Conservation (phyloP, 1,140 invertebrate species). For the Eumaeus atala region DNA sequence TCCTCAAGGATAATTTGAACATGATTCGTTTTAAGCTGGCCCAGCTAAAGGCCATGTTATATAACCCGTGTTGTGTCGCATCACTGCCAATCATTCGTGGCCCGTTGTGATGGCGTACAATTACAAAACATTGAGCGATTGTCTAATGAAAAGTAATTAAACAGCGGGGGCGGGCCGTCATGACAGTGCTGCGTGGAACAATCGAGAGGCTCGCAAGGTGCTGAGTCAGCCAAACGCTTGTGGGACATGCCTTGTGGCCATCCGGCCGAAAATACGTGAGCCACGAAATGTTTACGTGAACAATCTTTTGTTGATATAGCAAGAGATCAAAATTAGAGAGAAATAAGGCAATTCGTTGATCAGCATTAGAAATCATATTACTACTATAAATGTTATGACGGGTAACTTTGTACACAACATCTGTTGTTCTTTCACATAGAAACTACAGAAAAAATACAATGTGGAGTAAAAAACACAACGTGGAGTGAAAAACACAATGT, state of each 20-base stretch:
- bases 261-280: conserved; percentile 25
- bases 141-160: conserved; percentile 74
- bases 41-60: background rate
- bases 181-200: conserved; percentile 67
- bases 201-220: conserved; percentile 61
- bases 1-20: too few relatives aligned
- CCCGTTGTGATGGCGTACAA: conserved; percentile 3
- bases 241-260: conserved; percentile 45
- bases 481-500: too few relatives aligned
- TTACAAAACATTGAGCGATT: conserved; percentile 37
- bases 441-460: too few relatives aligned
- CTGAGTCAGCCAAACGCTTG: conserved; percentile 62
- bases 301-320: too few relatives aligned
- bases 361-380: too few relatives aligned
- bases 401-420: too few relatives aligned
- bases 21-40: too few relatives aligned
- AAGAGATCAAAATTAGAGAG: too few relatives aligned
- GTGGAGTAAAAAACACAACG: too few relatives aligned
- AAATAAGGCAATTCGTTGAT: too few relatives aligned
- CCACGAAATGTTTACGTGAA: conserved; percentile 20
- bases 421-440: too few relatives aligned
- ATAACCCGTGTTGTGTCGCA: background rate
- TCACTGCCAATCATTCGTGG: background rate
- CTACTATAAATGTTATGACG: too few relatives aligned
- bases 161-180: conserved; percentile 38